Conservation (phyloP, 2,113 vertebrate genomes). For the Bufo bufo region DNA sequence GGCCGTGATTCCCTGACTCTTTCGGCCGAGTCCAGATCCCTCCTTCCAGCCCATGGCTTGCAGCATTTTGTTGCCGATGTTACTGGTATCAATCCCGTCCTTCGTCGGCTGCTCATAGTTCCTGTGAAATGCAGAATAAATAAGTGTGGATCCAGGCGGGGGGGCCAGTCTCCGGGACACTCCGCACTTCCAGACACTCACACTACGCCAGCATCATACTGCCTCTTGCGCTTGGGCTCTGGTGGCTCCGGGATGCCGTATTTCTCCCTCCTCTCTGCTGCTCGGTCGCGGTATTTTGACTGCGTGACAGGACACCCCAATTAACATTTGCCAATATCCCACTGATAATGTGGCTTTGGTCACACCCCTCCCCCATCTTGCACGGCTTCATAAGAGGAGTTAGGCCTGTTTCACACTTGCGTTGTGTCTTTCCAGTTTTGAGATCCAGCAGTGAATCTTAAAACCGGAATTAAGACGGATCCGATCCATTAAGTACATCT, state of each 20-base stretch:
- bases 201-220: slow-evolving; percentile 85
- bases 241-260: slow-evolving; percentile 97
- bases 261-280: slow-evolving; percentile 95
- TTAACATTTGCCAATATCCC: background rate
- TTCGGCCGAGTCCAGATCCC: slow-evolving; percentile 93
- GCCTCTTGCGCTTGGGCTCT: slow-evolving; percentile 95
- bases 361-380: background rate
- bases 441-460: too few species aligned
- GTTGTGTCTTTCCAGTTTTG: too few species aligned
- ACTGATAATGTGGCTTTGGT: too few species aligned
- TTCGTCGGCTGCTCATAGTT: slow-evolving; percentile 98
- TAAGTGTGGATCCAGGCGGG: background rate
- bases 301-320: slow-evolving; percentile 59
- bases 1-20: slow-evolving; percentile 96
- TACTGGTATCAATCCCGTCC: slow-evolving; percentile 95
- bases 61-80: slow-evolving; percentile 99
- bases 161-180: background rate
- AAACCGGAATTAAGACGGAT: too few species aligned
- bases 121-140: slow-evolving; percentile 65
- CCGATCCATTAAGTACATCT: too few species aligned
- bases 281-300: slow-evolving; percentile 97
- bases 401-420: too few species aligned
- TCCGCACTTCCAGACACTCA: slow-evolving; percentile 68
- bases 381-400: too few species aligned
- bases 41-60: slow-evolving; percentile 99